phyloP scores from a whole-genome alignment of 2,113 vertebrate species.

The Artemisiospiza belli region DNA sequence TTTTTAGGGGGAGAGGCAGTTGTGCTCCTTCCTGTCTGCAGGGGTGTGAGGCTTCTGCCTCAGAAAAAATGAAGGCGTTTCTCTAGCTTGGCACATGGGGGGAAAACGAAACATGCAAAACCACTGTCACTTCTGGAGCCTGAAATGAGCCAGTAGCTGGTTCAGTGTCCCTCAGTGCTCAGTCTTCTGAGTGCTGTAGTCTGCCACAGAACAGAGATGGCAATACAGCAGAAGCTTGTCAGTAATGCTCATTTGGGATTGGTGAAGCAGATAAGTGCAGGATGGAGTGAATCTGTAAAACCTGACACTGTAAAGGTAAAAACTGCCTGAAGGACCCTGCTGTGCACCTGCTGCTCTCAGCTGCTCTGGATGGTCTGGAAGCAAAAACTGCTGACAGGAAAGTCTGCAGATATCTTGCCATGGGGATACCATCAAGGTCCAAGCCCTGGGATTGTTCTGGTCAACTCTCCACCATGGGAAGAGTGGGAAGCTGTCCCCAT shows the following conservation, averaged over 20 bases:
- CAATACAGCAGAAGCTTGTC: background rate
- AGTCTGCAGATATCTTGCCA: background rate
- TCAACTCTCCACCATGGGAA: background rate
- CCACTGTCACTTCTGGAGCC: background rate
- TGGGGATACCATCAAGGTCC: background rate
- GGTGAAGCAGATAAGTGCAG: background rate
- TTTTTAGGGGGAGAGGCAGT: background rate
- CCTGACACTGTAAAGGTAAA: background rate
- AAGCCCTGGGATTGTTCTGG: background rate
- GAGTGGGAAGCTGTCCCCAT: background rate
- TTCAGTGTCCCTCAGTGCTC: background rate
- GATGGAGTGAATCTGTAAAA: background rate
- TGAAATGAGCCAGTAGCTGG: background rate
- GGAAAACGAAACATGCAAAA: background rate
- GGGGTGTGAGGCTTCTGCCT: background rate
- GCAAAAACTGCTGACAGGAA: background rate
- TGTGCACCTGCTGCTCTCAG: background rate
- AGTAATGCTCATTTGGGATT: fast-evolving
- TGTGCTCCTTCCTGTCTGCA: background rate
- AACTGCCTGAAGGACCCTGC: background rate
- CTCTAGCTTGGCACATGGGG: background rate
- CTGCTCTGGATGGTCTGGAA: background rate
- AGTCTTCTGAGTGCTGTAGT: background rate
- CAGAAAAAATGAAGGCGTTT: background rate
- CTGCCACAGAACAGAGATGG: background rate